Percentiles rank a stretch among this genome's conserved stretches.
Conservation (phyloP, 2,113 vertebrate species). For the human (Homo sapiens) region DNA sequence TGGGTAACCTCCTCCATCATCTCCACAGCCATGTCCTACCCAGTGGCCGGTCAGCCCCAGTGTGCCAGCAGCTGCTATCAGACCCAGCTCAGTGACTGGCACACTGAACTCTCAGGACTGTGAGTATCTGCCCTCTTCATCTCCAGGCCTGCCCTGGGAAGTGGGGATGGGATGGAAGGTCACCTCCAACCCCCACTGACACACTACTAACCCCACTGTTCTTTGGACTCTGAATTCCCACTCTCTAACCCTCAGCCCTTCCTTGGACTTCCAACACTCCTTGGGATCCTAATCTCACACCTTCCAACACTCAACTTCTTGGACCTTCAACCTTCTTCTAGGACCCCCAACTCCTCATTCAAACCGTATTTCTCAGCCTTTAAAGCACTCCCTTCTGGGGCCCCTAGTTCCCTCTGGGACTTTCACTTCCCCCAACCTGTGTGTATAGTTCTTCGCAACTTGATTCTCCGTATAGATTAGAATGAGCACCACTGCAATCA, state of each 20-base stretch:
- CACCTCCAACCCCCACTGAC: rapidly evolving
- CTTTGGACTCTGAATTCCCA: background rate
- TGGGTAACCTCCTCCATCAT: background rate
- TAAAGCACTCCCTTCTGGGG: background rate
- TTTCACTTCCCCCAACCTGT: no score
- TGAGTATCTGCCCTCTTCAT: constrained; percentile 49
- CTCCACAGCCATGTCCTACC: constrained; percentile 75
- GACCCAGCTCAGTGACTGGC: constrained; percentile 76
- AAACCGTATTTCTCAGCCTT: background rate
- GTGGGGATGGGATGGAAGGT: background rate
- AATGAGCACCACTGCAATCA: background rate
- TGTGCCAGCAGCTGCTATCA: constrained; percentile 55
- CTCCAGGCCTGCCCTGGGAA: no score
- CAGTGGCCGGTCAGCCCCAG: constrained; percentile 77
- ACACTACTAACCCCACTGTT: background rate
- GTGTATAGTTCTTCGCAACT: background rate
- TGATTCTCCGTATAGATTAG: background rate
- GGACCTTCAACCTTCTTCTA: background rate
- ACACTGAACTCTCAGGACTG: constrained; percentile 73
- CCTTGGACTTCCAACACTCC: background rate
- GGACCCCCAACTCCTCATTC: background rate
- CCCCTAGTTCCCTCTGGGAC: background rate
- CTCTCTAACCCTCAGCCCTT: background rate
- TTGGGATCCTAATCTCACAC: background rate
- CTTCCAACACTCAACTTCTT: background rate